These are phyloP conservation scores for Trinectes maculatus DNA, from an alignment of 2,113 vertebrate genomes.

Conservation along the genomic window DNA sequence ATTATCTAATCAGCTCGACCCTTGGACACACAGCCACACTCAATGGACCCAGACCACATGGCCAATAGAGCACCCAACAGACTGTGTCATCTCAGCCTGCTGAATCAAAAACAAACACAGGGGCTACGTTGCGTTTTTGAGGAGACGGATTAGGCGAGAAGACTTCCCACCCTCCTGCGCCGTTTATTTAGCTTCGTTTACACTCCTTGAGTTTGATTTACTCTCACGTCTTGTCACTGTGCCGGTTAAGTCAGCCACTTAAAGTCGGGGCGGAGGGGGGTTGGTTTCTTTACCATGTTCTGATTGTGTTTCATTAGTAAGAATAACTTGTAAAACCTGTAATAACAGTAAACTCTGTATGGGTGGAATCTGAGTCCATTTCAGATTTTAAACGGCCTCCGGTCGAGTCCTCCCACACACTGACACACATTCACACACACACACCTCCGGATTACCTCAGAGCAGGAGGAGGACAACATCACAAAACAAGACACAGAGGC, in stretches of 20 bases:
- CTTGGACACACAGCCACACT: slow-evolving; percentile 75
- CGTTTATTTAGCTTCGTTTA: slow-evolving; percentile 61
- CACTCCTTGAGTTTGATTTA: slow-evolving; percentile 55
- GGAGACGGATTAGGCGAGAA: slow-evolving; percentile 50
- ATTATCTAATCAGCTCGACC: slow-evolving; percentile 78
- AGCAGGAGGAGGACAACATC: slow-evolving; percentile 61
- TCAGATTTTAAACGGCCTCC: slow-evolving; percentile 37
- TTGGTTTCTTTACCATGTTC: background rate
- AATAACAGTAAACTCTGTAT: background rate
- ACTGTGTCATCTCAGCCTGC: slow-evolving; percentile 83
- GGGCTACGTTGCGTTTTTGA: slow-evolving; percentile 58
- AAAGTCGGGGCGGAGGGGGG: too few relatives aligned
- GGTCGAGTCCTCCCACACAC: slow-evolving; percentile 28
- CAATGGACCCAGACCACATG: slow-evolving; percentile 82
- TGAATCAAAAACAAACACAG: slow-evolving; percentile 83
- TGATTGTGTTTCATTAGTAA: background rate
- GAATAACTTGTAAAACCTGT: slow-evolving; percentile 13
- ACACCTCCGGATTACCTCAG: slow-evolving; percentile 66
- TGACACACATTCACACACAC: slow-evolving; percentile 49
- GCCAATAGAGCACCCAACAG: slow-evolving; percentile 83
- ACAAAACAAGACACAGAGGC: slow-evolving; percentile 78
- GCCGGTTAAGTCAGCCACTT: background rate
- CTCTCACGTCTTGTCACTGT: slow-evolving; percentile 29
- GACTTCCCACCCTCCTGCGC: slow-evolving; percentile 46
- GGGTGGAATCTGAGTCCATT: slow-evolving; percentile 20